A percentile compares a stretch with the other conserved stretches of the same genome.
Evolutionary conservation across 2,797 vertebrate genomes (phyloP).

Genomic region (Trichosurus vulpecula): DNA sequence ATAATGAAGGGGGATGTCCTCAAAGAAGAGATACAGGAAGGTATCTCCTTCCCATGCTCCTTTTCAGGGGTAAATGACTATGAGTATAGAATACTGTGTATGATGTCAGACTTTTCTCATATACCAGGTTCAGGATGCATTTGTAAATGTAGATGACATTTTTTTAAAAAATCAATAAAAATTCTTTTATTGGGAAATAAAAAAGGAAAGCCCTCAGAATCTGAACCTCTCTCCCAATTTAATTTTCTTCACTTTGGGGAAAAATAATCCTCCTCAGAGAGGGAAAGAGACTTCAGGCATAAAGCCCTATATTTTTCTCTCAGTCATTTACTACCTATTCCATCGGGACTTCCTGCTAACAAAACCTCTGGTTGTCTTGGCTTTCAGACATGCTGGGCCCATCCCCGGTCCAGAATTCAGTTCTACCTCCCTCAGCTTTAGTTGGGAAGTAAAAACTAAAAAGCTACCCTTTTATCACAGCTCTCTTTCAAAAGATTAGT

Average conservation of each 20-base stretch:
- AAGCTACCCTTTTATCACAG: not conserved
- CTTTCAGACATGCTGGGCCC: not conserved
- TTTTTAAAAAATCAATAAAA: no score
- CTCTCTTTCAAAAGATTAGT: not conserved
- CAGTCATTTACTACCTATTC: not conserved
- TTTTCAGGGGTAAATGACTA: no score
- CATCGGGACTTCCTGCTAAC: not conserved
- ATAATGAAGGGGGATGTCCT: no score
- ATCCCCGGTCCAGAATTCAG: not conserved
- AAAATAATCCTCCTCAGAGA: not conserved
- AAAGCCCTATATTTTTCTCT: not conserved
- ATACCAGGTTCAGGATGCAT: no score
- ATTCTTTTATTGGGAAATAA: no score
- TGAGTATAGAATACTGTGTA: no score
- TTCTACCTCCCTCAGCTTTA: slow-evolving; percentile 12
- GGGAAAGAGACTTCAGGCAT: not conserved
- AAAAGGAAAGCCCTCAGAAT: no score
- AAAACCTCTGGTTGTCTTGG: not conserved
- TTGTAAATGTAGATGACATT: no score
- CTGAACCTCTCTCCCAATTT: not conserved
- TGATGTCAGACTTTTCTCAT: no score
- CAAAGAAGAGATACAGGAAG: no score
- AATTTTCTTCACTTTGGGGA: not conserved
- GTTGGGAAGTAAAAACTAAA: not conserved
- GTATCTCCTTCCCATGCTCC: no score